Conservation (phyloP, 2,113 vertebrate genomes). For the Prietella phreatophila region DNA sequence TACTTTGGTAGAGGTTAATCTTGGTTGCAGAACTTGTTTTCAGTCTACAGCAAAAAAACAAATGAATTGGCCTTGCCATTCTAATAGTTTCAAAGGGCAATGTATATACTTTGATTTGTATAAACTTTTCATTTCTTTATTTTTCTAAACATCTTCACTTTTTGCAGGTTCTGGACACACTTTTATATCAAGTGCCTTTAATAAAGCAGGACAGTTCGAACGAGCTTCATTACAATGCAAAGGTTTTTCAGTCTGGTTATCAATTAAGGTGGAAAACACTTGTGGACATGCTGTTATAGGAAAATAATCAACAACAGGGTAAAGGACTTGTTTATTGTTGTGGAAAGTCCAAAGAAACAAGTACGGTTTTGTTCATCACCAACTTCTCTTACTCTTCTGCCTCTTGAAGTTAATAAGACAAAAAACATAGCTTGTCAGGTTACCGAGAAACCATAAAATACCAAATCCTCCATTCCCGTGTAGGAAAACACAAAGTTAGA, state of each 20-base stretch:
- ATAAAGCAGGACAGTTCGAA: background rate
- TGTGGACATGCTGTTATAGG: background rate
- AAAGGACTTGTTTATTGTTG: too few species aligned
- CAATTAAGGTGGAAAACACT: too few species aligned
- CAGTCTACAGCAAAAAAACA: too few species aligned
- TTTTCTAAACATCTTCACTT: background rate
- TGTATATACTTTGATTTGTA: background rate
- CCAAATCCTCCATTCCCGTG: background rate
- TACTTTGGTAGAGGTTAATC: too few species aligned
- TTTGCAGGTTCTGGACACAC: background rate
- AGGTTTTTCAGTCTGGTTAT: too few species aligned
- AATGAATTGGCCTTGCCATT: too few species aligned
- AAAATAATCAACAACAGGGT: background rate
- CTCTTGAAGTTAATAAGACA: background rate
- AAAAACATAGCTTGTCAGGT: background rate
- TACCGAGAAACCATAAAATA: background rate
- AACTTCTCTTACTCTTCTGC: background rate
- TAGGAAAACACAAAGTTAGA: background rate
- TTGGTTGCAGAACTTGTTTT: too few species aligned
- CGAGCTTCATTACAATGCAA: background rate
- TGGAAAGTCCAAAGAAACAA: background rate
- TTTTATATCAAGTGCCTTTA: background rate
- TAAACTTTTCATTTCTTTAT: background rate
- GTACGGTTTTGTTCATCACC: background rate
- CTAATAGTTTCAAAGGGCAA: too few species aligned